Base-by-base conservation (phyloP, 2,888 invertebrate species). In the Blastobasis lacticolella region DNA sequence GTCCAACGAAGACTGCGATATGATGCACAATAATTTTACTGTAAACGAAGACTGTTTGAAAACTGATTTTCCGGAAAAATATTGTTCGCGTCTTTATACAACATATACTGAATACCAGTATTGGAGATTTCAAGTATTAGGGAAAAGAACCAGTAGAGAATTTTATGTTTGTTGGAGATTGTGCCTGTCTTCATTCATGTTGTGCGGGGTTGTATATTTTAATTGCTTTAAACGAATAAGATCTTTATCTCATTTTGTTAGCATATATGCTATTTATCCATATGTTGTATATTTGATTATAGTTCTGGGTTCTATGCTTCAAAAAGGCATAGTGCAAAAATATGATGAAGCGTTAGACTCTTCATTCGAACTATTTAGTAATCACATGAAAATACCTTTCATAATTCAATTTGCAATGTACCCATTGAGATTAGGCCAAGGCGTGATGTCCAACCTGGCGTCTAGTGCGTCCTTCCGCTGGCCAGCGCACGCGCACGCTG, bases 101-200 rank as follows among this genome's bases (percentile, higher is more conserved):
- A 78, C 84, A 0, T 86, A 71, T 57, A 79, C 86, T 0, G 86
- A 82, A 64, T 75, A 71, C 57, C 81, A 86, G 50, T 87, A 82
- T 54, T 84, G 77, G 76, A 73, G 72, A 51, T 63, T 60, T 57
- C 51, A 67, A 46, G 58, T 75, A 10, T 48, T 75, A 36, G 66
- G 66, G 8, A 10, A 52, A 5, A 47, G 7, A 7, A 49, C 56
- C 38, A 46, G 52, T 36, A 37, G 47, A 0, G 36, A 48, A 4
- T 64, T 67, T 51, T 60, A 60, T 8, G 53, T 85, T n/a, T 73
- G 78, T 0, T 86, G 84, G 85, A 71, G 71, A 37, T 67, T 81
- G 4, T 67, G 71, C n/a, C 59, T 87, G 0, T 73, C 78, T 5
- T 85, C 86, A 5, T 72, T 54, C 0, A 37, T 81, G 9, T 57